Base-by-base conservation (phyloP, 2,797 vertebrate genomes). In the Brotula barbata region DNA sequence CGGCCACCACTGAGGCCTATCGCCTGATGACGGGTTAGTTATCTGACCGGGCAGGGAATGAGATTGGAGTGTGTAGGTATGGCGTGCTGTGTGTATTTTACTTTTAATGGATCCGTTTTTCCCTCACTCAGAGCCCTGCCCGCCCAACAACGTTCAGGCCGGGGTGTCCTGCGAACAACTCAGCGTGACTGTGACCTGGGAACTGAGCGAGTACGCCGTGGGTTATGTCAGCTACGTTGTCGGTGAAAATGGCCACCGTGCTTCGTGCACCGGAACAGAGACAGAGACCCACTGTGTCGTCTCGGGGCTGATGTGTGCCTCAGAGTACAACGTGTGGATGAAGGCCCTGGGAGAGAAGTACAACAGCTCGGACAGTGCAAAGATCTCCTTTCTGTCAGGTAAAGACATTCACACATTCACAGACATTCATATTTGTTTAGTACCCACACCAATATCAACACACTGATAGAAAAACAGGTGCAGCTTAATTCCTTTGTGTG, bases 61-160 rank as follows among this genome's bases (percentile, higher is more conserved):
- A 36, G 13, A 36, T 12, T 36, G 34, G 34, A 36, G 12, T 19
- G 11, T 16, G 7, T 33, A 4, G 13, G 34, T 36, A 14, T 36
- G 8, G 8, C 13, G 9, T n/a, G n/a, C n/a, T n/a, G n/a, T n/a
- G 34, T 11, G 34, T 12, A 11, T 10, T 10, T 36, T 10, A 6
- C 9, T 36, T 36, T 36, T 36, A 14, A 58, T 58, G n/a, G 41
- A n/a, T 39, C 1, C 64, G n/a, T 55, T 39, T 7, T 34, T n/a
- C 2, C 5, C 22, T 50, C 2, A 7, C 54, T 39, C 68, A 92
- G 92, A 87, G 21, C 90, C 90, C 5, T 93, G 92, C 71, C 77
- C 89, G 2, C 92, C 92, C 1, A 75, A 60, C 41, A 83, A 86
- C 3, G 23, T 92, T 33, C 68, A 78, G 49, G 87, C 80, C 48